Evolutionary conservation across 2,797 vertebrate species (phyloP), one percentile per base, ranked within the genome.

Genomic region (Peromyscus attwateri): DNA sequence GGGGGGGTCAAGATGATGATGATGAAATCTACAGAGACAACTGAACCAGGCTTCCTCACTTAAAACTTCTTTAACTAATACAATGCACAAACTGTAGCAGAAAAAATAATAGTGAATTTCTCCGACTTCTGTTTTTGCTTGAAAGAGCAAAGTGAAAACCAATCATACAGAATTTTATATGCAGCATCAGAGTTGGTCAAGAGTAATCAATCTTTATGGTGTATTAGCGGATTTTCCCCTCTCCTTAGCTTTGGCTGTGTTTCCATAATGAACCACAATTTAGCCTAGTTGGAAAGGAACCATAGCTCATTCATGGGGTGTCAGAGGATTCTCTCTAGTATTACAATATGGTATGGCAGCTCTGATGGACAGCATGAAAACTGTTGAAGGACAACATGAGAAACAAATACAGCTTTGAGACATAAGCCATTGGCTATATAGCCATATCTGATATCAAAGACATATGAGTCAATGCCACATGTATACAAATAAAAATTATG

Each of bases 121-220:
- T 87, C 6, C 43, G 79, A 79, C 17, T 34, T 79, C 16, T 89
- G 2, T 79, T 91, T 70, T 37, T 84, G 9, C 37, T 64, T 57
- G 29, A 80, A 93, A 95, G n/a, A 91, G 46, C 27, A 77, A 70
- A 87, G 8, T 43, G 23, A 87, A 83, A 95, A 70, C 27, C 6
- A 71, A 37, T 89, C 29, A 17, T 49, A 11, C 19, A 81, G 37
- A 94, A 8, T 80, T 13, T 57, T 64, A 80, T 40, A 79, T 1
- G n/a, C 1, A 49, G 14, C 21, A 76, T 81, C 12, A 46, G 29
- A 11, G 16, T 23, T 87, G 46, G 81, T 68, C 60, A 82, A 57
- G 6, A 60, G 29, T 66, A 66, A 68, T 9, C 55, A 37, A n/a
- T 81, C 1, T 21, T 87, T 34, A 29, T 31, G n/a, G 21, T 52